Evolutionary conservation across 2,113 vertebrate species (phyloP).

Genomic region (Glaucidium brasilianum): DNA sequence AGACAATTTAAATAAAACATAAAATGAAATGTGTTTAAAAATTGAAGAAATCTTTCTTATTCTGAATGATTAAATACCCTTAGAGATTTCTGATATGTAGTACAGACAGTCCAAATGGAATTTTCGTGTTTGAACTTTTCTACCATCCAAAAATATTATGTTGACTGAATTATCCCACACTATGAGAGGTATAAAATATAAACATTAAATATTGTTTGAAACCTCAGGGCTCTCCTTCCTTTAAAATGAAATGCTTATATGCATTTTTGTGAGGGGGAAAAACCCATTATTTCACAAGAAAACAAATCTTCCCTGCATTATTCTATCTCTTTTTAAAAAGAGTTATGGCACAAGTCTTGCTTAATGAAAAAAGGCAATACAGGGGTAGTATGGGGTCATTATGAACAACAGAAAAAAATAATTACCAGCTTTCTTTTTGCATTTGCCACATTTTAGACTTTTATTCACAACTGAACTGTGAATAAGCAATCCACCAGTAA

Average conservation of each 20-base stretch:
- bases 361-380: background rate
- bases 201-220: constrained; percentile 59
- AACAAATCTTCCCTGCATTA: background rate
- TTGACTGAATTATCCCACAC: constrained; percentile 33
- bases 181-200: background rate
- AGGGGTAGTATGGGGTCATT: background rate
- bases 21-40: constrained; percentile 74
- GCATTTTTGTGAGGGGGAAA: background rate
- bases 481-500: background rate
- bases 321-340: background rate
- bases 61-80: constrained; percentile 74
- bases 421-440: background rate
- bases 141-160: constrained; percentile 33
- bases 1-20: constrained; percentile 77
- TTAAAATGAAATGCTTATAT: constrained; percentile 21
- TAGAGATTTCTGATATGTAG: constrained; percentile 48
- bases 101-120: constrained; percentile 57
- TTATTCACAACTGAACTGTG: background rate
- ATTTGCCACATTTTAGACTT: background rate
- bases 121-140: constrained; percentile 59
- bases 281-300: background rate
- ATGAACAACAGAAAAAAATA: background rate
- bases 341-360: background rate
- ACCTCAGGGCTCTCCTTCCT: background rate
- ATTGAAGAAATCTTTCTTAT: constrained; percentile 70